Conservation (phyloP, 2,888 invertebrate species). For the Rhaphigaster nebulosa region DNA sequence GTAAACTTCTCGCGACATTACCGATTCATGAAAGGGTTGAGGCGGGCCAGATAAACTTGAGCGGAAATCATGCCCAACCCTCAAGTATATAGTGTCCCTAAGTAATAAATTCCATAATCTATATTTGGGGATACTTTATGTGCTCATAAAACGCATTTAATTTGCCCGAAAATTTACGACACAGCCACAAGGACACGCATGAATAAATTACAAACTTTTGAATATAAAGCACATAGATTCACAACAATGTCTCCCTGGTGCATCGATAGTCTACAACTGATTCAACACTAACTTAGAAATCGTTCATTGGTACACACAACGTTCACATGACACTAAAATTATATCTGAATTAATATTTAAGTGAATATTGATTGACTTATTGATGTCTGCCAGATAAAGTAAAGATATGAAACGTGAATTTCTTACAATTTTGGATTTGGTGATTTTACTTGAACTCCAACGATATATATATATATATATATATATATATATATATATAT, state of each 20-base stretch:
- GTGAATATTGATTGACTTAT: too few species aligned
- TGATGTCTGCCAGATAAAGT: too few species aligned
- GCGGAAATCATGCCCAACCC: not conserved
- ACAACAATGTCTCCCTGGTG: not conserved
- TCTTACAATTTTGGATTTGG: too few species aligned
- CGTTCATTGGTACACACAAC: not conserved
- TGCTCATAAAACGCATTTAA: not conserved
- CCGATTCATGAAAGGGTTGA: constrained; percentile 32
- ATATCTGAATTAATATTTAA: not conserved
- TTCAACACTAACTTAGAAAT: not conserved
- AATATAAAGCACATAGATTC: not conserved
- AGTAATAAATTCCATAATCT: constrained; percentile 11
- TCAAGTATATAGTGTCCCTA: not conserved
- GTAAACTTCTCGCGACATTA: constrained; percentile 6
- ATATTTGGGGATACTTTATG: not conserved
- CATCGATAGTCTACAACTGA: not conserved
- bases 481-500: too few species aligned
- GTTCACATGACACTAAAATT: not conserved
- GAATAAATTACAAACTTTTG: not conserved
- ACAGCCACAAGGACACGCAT: not conserved
- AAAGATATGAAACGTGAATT: too few species aligned
- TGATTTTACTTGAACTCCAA: too few species aligned
- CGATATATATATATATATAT: too few species aligned
- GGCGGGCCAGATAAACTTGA: constrained; percentile 5
- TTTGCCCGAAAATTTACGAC: not conserved